Percentiles rank a stretch among this genome's conserved stretches.
phyloP scores from a whole-genome alignment of 2,797 vertebrate genomes.

The Aphelocoma californica region DNA sequence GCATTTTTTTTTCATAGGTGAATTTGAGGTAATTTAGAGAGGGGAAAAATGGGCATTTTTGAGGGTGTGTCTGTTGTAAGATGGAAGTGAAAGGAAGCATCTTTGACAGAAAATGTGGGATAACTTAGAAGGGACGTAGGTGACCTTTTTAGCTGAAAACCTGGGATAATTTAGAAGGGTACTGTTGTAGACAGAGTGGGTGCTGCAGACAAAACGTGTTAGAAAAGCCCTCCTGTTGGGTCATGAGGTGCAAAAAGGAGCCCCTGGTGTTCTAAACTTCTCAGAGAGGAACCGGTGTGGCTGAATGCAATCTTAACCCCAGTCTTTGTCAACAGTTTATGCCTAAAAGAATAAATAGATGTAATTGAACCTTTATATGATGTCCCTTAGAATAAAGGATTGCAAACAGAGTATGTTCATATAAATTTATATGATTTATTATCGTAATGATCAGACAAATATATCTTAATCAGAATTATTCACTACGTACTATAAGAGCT shows the following conservation, averaged over 20 bases:
- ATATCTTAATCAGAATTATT: not conserved
- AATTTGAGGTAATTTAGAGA: not conserved
- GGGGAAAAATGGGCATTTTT: not conserved
- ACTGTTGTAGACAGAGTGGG: not conserved
- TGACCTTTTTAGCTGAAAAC: not conserved
- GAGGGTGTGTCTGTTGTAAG: not conserved
- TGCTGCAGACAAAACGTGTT: not conserved
- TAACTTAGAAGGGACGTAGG: not conserved
- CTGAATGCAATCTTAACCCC: too few species aligned
- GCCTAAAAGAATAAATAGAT: not conserved
- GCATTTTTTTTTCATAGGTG: accelerated
- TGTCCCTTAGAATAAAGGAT: not conserved
- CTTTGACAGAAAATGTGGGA: not conserved
- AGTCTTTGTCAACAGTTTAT: too few species aligned
- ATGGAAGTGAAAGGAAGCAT: not conserved
- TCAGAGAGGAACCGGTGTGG: not conserved
- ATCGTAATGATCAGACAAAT: not conserved
- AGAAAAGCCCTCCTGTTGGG: not conserved
- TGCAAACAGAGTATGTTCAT: not conserved
- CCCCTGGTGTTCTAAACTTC: not conserved
- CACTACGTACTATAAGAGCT: too few species aligned
- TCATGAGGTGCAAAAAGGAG: not conserved
- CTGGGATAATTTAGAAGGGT: not conserved
- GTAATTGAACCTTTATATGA: not conserved
- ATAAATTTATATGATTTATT: not conserved